These are phyloP conservation scores for Escarpia spicata DNA, from an alignment of 2,888 invertebrate species.

Conservation along the genomic window DNA sequence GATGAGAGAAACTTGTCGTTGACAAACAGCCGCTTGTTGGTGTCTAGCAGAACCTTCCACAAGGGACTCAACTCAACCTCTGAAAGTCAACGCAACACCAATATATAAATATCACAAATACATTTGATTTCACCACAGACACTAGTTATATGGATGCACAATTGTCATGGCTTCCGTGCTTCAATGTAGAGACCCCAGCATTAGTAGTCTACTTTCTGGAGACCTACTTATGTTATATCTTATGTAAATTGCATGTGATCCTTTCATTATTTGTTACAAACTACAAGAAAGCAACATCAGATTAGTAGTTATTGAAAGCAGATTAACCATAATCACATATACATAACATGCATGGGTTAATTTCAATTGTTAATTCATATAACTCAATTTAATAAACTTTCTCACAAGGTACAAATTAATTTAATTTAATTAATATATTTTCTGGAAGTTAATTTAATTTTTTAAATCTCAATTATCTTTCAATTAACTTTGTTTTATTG, in stretches of 20 bases:
- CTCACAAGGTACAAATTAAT: too few species aligned
- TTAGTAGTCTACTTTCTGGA: not conserved
- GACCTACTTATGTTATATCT: not conserved
- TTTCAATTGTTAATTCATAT: too few species aligned
- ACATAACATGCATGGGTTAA: too few species aligned
- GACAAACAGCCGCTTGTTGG: slow-evolving; percentile 82
- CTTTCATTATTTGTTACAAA: too few species aligned
- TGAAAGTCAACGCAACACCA: slow-evolving; percentile 43
- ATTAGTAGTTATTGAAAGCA: too few species aligned
- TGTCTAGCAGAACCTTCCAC: slow-evolving; percentile 79
- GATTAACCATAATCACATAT: too few species aligned
- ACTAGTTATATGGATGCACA: not conserved
- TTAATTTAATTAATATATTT: too few species aligned
- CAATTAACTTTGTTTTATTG: too few species aligned
- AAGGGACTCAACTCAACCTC: slow-evolving; percentile 70
- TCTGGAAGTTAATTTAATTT: too few species aligned
- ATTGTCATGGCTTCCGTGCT: not conserved
- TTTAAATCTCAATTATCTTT: too few species aligned
- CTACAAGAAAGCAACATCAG: too few species aligned
- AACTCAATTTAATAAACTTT: too few species aligned
- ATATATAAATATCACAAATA: not conserved
- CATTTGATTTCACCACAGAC: not conserved
- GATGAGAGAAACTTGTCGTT: slow-evolving; percentile 82
- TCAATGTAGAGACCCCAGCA: not conserved
- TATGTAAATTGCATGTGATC: not conserved